These are phyloP conservation scores for Atlantisia rogersi DNA, from an alignment of 2,113 vertebrate species.

Conservation along the genomic window DNA sequence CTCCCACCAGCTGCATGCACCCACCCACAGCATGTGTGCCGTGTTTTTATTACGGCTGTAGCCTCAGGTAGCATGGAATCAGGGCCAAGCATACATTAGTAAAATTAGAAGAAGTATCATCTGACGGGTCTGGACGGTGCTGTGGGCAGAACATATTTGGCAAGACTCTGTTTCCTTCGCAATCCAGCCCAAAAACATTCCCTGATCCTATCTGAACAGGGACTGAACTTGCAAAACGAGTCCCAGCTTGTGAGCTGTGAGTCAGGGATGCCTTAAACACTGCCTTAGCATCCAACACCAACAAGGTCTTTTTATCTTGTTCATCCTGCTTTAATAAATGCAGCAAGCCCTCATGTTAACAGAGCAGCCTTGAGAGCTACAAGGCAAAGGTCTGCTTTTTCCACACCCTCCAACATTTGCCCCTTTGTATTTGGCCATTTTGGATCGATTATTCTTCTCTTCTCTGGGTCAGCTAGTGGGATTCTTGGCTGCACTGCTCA, in stretches of 20 bases:
- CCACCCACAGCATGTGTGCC: constrained; percentile 32
- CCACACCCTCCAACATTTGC: neutral
- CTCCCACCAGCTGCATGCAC: constrained; percentile 42
- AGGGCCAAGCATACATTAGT: constrained; percentile 68
- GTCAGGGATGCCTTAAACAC: constrained; percentile 46
- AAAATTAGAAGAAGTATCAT: constrained; percentile 67
- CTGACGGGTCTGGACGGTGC: constrained; percentile 67
- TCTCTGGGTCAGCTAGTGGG: neutral
- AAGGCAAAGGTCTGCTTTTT: neutral
- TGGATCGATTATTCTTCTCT: neutral
- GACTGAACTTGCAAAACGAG: constrained; percentile 64
- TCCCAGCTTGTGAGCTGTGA: constrained; percentile 44
- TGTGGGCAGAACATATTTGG: constrained; percentile 68
- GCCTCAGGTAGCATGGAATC: constrained; percentile 55
- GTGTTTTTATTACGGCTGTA: constrained; percentile 57
- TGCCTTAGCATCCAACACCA: constrained; percentile 38
- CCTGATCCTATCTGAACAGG: constrained; percentile 67
- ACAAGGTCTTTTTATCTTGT: constrained; percentile 9
- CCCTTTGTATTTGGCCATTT: neutral
- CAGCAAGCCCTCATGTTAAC: neutral
- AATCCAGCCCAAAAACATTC: constrained; percentile 61
- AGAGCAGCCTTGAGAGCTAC: neutral
- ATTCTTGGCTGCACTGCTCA: neutral
- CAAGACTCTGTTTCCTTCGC: constrained; percentile 53
- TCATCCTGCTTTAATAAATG: constrained; percentile 32